Conservation (phyloP, 2,888 invertebrate species). For the Phengaris alcon region DNA sequence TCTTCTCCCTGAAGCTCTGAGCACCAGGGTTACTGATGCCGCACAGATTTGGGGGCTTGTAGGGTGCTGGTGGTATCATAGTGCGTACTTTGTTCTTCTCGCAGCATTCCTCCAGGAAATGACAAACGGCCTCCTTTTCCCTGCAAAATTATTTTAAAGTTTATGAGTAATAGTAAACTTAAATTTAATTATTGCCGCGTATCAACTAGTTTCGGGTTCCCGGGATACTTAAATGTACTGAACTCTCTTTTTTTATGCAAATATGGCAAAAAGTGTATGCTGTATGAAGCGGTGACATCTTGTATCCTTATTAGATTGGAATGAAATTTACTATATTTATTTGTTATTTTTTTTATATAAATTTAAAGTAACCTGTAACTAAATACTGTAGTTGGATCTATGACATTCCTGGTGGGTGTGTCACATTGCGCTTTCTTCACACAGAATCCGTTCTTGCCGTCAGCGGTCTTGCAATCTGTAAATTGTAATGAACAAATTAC, state of each 20-base stretch:
- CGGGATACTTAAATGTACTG: no score
- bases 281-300: no score
- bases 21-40: constrained; percentile 84
- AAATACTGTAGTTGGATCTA: neutral
- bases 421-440: constrained; percentile 21
- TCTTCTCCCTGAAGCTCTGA: constrained; percentile 79
- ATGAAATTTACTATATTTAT: no score
- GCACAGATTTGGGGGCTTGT: constrained; percentile 59
- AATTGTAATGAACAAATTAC: neutral
- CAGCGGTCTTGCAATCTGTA: constrained; percentile 1
- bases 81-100: neutral
- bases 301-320: no score
- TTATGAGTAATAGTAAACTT: no score
- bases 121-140: neutral
- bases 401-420: neutral
- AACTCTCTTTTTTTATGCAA: no score
- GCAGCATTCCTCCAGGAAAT: constrained; percentile 8
- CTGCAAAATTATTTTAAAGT: neutral
- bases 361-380: neutral
- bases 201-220: no score
- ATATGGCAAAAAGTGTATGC: no score
- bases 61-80: neutral
- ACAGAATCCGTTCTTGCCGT: neutral
- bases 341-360: no score
- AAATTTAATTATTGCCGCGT: no score